Evolutionary conservation across 2,797 vertebrate genomes (phyloP), one percentile per base, ranked within the genome.

Genomic region (Adrianichthys oophorus): DNA sequence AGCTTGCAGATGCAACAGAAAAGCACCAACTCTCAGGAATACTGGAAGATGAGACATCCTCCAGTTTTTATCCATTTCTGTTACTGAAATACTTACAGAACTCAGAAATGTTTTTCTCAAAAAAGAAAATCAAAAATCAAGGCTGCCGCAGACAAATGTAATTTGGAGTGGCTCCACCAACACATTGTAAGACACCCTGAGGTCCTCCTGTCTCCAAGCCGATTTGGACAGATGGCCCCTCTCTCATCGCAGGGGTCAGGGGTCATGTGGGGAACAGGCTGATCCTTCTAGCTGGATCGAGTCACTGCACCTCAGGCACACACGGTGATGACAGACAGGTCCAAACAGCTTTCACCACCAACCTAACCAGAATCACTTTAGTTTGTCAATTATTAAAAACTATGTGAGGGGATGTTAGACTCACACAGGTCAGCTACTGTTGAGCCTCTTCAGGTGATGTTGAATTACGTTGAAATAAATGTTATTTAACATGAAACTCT

Each of bases 161-260:
- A 77, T 87, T 80, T 81, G 65, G 87, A 62, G 54, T 56, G 62
- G 68, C 72, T 83, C 75, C 79, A 65, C 74, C 58, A 67, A 74
- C 72, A 68, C 64, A 32, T 41, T 56, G 52, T 23, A 40, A 66
- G 78, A 78, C 70, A 81, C 76, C 82, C 79, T 71, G 66, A 74
- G 83, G 83, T 79, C 82, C 32, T 37, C 32, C 75, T 67, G 66
- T 70, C 67, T 68, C 53, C 47, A 50, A 59, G 65, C 74, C 70
- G 76, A 72, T 74, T 81, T 78, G 68, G 76, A 85, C 76, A 85
- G 54, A 55, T 7, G 66, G 71, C 79, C 83, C 71, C 81, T 77
- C 68, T 80, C 70, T 85, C 78, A 62, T 78, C 46, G 1, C 58
- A 44, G 51, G 70, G 84, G 80, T 86, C 85, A 81, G 61, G 43